phyloP scores from a whole-genome alignment of 2,888 invertebrate species.

The Choristoneura rosaceana region DNA sequence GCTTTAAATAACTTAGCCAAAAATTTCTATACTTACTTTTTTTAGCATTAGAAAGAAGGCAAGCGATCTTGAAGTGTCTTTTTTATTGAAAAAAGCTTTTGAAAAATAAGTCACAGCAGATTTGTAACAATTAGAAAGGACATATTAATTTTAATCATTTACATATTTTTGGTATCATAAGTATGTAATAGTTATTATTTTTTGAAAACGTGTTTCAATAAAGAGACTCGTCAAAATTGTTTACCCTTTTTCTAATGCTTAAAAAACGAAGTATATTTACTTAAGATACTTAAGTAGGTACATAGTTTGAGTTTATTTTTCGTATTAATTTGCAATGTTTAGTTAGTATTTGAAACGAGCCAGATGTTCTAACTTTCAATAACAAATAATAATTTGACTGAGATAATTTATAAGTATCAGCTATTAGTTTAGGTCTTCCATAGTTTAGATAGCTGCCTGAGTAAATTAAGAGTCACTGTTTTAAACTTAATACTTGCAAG shows the following conservation, averaged over 20 bases:
- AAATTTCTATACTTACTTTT: background rate
- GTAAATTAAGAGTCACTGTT: background rate
- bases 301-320: slow-evolving; percentile 14
- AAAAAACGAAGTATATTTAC: too few species aligned
- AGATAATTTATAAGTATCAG: slow-evolving; percentile 12
- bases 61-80: too few species aligned
- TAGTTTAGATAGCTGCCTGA: slow-evolving; percentile 7
- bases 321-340: background rate
- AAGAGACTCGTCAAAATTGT: too few species aligned
- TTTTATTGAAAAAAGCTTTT: too few species aligned
- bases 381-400: slow-evolving; percentile 19
- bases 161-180: too few species aligned
- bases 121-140: too few species aligned
- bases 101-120: too few species aligned
- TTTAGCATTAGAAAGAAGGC: too few species aligned
- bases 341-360: slow-evolving; percentile 12
- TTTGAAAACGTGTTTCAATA: too few species aligned
- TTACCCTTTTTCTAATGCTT: too few species aligned
- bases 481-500: background rate
- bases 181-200: too few species aligned
- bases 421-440: slow-evolving; percentile 10
- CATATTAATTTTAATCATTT: too few species aligned
- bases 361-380: slow-evolving; percentile 27
- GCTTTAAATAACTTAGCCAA: background rate
- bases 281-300: background rate